Conservation (phyloP, 2,797 vertebrate genomes). For the Sebastes aleutianus region DNA sequence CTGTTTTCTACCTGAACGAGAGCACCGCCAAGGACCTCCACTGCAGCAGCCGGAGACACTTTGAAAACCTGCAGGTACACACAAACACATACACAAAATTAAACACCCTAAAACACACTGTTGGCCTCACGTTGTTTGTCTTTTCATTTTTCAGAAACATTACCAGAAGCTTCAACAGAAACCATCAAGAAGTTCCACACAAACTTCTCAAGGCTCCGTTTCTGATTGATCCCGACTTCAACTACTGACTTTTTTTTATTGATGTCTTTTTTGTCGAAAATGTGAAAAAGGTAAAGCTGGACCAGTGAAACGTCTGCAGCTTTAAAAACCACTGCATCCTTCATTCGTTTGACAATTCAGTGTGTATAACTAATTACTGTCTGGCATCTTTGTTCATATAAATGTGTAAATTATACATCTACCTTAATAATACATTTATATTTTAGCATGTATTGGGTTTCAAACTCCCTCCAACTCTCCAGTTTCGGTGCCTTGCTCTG, state of each 20-base stretch:
- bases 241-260: no score
- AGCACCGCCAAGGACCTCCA: constrained; percentile 81
- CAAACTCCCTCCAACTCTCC: background rate
- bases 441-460: background rate
- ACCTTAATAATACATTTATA: background rate
- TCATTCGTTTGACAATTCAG: background rate
- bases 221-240: constrained; percentile 26
- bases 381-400: background rate
- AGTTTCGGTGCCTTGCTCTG: background rate
- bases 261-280: background rate
- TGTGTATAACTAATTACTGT: background rate
- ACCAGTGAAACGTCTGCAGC: background rate
- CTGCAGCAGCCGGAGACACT: constrained; percentile 85
- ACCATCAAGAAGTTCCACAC: background rate
- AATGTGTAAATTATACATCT: background rate
- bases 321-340: background rate
- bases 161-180: constrained; percentile 31
- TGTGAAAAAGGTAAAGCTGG: background rate
- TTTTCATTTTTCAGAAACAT: constrained; percentile 51
- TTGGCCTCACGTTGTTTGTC: background rate
- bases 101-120: background rate
- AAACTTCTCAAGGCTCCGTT: background rate
- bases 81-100: background rate
- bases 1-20: constrained; percentile 85
- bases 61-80: constrained; percentile 86